These are phyloP conservation scores for Corvus hawaiiensis DNA, from an alignment of 2,113 vertebrate genomes.

Conservation along the genomic window DNA sequence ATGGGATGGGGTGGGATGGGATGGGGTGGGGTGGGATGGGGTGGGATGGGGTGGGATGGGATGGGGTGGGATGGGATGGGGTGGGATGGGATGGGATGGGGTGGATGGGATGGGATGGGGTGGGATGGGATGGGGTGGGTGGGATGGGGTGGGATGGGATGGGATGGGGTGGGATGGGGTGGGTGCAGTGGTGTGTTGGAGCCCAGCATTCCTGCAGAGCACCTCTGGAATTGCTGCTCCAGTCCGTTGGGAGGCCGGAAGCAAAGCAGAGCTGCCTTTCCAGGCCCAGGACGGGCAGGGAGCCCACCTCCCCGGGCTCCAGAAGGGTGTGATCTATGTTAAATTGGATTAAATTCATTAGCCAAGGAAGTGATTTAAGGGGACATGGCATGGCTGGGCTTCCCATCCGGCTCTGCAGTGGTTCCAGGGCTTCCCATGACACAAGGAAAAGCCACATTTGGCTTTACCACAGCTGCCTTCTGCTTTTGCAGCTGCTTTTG, in stretches of 20 bases:
- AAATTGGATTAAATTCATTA: not conserved
- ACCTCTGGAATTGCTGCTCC: not conserved
- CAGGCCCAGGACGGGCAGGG: not conserved
- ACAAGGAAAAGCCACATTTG: not conserved
- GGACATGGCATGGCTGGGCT: not conserved
- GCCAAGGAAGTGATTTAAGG: not conserved
- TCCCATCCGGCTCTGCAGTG: not conserved
- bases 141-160: no score
- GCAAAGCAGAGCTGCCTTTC: not conserved
- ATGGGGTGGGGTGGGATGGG: not conserved
- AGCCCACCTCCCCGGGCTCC: not conserved
- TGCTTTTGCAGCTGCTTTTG: not conserved
- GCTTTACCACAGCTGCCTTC: not conserved
- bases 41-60: not conserved
- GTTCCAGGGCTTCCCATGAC: not conserved
- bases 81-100: not conserved
- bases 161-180: not conserved
- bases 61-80: not conserved
- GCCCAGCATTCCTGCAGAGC: not conserved
- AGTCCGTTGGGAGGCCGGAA: not conserved
- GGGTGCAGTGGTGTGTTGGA: accelerated
- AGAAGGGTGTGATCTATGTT: not conserved
- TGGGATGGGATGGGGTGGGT: no score
- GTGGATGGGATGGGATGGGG: no score
- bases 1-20: not conserved